phyloP scores from a whole-genome alignment of 1,140 invertebrate genomes.

The Thereuonema tuberculata region DNA sequence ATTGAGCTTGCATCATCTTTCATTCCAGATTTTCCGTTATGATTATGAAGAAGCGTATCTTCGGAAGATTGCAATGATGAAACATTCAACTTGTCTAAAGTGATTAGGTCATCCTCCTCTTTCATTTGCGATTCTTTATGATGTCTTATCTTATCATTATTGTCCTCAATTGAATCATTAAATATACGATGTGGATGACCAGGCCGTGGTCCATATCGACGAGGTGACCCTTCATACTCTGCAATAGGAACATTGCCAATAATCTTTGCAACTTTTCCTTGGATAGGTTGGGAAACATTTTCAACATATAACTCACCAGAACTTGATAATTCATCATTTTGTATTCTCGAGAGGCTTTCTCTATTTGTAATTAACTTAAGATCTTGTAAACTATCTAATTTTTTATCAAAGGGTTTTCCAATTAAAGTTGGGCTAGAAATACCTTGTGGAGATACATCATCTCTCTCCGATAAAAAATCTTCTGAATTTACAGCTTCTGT shows the following conservation, averaged over 20 bases:
- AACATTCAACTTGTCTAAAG: neutral
- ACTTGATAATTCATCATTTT: neutral
- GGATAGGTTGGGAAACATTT: neutral
- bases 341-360: neutral
- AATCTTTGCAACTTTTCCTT: constrained; percentile 43
- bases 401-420: neutral
- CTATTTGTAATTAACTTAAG: neutral
- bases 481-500: constrained; percentile 10
- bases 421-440: neutral
- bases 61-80: neutral
- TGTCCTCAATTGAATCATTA: no score
- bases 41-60: neutral
- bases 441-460: no score
- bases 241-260: constrained; percentile 78
- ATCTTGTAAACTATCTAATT: neutral
- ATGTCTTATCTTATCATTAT: no score
- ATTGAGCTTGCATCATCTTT: neutral
- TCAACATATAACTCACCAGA: neutral
- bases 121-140: neutral
- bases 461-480: no score
- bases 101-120: neutral
- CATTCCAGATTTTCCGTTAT: neutral
- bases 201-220: constrained; percentile 57
- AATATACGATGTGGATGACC: constrained; percentile 19
- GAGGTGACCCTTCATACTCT: constrained; percentile 79